Evolutionary conservation across 2,888 invertebrate species (phyloP), one percentile per base, ranked within the genome.

Genomic region (Apantesis nais): DNA sequence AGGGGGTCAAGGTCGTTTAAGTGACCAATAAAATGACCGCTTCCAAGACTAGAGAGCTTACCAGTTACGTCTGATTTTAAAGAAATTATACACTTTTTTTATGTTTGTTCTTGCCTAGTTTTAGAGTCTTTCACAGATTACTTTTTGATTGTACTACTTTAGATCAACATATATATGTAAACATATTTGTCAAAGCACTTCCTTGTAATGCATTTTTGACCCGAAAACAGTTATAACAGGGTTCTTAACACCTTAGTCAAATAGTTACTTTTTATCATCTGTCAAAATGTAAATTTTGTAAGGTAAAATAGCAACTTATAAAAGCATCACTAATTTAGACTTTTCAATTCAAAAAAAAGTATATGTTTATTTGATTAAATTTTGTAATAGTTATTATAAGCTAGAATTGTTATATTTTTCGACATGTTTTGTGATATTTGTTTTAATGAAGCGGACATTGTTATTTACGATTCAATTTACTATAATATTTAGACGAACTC

Each of bases 1-100:
- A 92, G 84, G 86, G 75, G 93, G 94, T 92, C 94, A 94, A 94
- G 94, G 94, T 87, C 90, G 88, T 72, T 83, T 83, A 83, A 87
- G 25, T 71, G 68, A 25, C 62, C 66, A 68, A 61, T 48, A 62
- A 66, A 62, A 71, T 55, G 29, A 61, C 48, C 62, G 63, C 44
- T 31, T 48, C 66, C 66, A 61, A 61, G 31, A 65, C 48, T 65
- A 55, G 41, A 31, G 65, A 68, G 52, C n/a, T 63, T 37, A 68
- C 62, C 25, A 22, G 22, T 68, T 62, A 39, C 29, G 25, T 34
- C 67, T 48, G 8, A 67, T 58, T 60, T n/a, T n/a, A 61, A 31
- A n/a, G 14, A n/a, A 52, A 41, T 63, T 41, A 16, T n/a, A 34
- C 19, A 58, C 34, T n/a, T 60, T 29, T 60, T 44, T 67, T 31